These are phyloP conservation scores for Carapus acus DNA, from an alignment of 2,797 vertebrate species.

Conservation along the genomic window DNA sequence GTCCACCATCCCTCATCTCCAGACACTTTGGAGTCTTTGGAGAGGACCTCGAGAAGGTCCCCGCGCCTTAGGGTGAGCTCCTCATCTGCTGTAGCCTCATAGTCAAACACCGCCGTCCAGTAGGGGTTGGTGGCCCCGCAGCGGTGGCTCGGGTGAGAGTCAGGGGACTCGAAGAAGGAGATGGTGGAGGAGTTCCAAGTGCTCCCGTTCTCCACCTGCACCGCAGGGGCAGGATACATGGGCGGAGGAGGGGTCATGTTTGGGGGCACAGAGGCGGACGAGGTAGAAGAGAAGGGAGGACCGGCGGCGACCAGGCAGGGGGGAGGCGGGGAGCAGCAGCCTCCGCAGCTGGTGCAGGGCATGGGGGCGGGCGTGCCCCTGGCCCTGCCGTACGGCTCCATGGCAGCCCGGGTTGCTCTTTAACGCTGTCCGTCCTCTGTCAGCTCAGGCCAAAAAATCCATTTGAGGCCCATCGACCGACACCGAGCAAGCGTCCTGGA, in stretches of 20 bases:
- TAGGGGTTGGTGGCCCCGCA: conserved; percentile 66
- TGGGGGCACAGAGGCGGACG: conserved; percentile 54
- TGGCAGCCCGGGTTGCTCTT: conserved; percentile 60
- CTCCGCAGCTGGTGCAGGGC: conserved; percentile 73
- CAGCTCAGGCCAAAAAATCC: conserved; percentile 70
- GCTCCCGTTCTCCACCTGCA: conserved; percentile 71
- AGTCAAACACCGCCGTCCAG: conserved; percentile 90
- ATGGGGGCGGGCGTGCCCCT: conserved; percentile 61
- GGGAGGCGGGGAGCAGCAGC: conserved; percentile 72
- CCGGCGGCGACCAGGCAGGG: conserved; percentile 62
- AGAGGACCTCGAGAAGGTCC: conserved; percentile 86
- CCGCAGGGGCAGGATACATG: conserved; percentile 48
- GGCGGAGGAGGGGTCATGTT: conserved; percentile 62
- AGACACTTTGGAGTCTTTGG: conserved; percentile 87
- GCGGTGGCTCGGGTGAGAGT: conserved; percentile 64
- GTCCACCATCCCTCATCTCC: conserved; percentile 96
- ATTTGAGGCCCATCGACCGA: conserved; percentile 70
- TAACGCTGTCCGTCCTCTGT: conserved; percentile 65
- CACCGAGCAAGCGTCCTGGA: conserved; percentile 50
- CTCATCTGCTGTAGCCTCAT: conserved; percentile 86
- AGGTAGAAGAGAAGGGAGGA: conserved; percentile 54
- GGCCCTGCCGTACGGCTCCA: conserved; percentile 72
- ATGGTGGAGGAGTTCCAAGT: conserved; percentile 72
- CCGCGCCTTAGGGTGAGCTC: conserved; percentile 85
- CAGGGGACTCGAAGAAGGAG: conserved; percentile 67